These are phyloP conservation scores for Rhyzopertha dominica DNA, from an alignment of 1,140 invertebrate species.

Conservation along the genomic window DNA sequence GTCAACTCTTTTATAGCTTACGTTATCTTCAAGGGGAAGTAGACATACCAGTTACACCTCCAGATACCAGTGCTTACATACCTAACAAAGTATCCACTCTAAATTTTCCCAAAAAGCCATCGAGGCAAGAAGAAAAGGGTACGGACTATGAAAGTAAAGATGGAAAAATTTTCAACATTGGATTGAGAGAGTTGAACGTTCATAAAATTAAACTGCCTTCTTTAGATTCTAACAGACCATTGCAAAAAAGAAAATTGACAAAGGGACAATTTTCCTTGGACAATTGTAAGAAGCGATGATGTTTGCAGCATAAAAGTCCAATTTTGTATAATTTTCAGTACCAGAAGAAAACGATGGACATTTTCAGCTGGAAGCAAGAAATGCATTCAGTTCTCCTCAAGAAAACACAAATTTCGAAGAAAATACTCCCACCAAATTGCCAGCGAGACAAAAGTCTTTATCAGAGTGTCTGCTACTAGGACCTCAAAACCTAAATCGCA, in stretches of 20 bases:
- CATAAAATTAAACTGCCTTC: slow-evolving; percentile 40
- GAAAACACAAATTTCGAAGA: slow-evolving; percentile 38
- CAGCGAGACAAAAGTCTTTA: slow-evolving; percentile 30
- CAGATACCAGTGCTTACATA: slow-evolving; percentile 21
- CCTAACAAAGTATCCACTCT: slow-evolving; percentile 15
- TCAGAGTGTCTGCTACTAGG: slow-evolving; percentile 40
- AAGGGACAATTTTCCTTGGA: slow-evolving; percentile 41
- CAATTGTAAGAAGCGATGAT: slow-evolving; percentile 34
- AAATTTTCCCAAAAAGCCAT: slow-evolving; percentile 14
- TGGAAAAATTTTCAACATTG: slow-evolving; percentile 40
- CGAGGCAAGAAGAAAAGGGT: slow-evolving; percentile 21
- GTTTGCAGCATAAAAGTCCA: slow-evolving; percentile 7
- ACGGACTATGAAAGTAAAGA: slow-evolving; percentile 37
- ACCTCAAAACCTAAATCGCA: slow-evolving; percentile 42
- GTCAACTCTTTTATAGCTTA: slow-evolving; percentile 40
- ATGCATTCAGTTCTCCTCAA: slow-evolving; percentile 44
- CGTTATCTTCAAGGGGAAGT: slow-evolving; percentile 46
- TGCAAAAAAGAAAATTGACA: slow-evolving; percentile 38
- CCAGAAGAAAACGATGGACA: slow-evolving; percentile 41
- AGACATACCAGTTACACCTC: slow-evolving; percentile 28
- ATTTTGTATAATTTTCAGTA: slow-evolving; percentile 33
- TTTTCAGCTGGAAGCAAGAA: slow-evolving; percentile 23
- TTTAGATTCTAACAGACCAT: slow-evolving; percentile 30
- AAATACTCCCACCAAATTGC: slow-evolving; percentile 30
- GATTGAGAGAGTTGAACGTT: slow-evolving; percentile 29